A percentile compares a stretch with the other conserved stretches of the same genome.
Conservation (phyloP, 2,797 vertebrate species). For the Micrastur ruficollis region DNA sequence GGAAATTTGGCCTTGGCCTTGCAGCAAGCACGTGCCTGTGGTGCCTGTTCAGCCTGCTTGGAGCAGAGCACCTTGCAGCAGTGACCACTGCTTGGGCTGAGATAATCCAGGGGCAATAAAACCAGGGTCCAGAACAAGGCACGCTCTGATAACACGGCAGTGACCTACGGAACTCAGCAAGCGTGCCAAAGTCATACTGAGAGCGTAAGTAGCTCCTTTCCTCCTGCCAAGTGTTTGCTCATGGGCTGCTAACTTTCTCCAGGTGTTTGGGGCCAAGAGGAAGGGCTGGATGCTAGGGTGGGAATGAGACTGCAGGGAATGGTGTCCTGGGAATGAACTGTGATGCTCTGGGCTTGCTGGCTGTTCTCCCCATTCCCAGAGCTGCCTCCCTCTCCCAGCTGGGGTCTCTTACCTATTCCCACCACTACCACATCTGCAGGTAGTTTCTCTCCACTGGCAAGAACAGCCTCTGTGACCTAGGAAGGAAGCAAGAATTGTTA, state of each 20-base stretch:
- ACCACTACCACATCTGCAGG: conserved; percentile 83
- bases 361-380: neutral
- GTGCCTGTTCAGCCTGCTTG: neutral
- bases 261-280: neutral
- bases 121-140: neutral
- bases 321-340: neutral
- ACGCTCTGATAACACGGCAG: neutral
- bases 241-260: neutral
- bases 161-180: neutral
- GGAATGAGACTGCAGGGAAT: neutral
- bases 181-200: neutral
- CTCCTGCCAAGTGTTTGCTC: neutral
- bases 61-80: neutral
- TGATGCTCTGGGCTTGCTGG: neutral
- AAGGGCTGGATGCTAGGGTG: neutral
- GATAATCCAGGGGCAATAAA: neutral
- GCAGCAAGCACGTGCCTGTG: neutral
- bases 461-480: conserved; percentile 81
- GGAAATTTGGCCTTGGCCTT: neutral
- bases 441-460: conserved; percentile 75
- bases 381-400: neutral
- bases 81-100: neutral
- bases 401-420: conserved; percentile 79
- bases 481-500: neutral
- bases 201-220: neutral